Conservation (phyloP, 2,888 invertebrate genomes). For the Andrena fulva region DNA sequence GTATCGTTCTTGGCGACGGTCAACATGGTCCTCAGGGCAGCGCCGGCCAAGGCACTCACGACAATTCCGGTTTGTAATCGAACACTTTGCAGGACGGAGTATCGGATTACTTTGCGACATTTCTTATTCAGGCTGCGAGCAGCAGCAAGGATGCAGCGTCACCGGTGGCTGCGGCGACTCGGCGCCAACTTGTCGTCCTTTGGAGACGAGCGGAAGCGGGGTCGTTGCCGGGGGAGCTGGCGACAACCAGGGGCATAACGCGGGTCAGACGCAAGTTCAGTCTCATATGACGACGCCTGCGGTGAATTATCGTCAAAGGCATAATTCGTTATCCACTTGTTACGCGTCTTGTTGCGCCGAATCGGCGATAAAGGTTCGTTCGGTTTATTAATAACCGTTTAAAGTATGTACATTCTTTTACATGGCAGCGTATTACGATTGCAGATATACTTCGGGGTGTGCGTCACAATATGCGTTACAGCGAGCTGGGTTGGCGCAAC, state of each 20-base stretch:
- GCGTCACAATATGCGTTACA: slow-evolving; percentile 94
- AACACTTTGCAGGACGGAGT: too few species aligned
- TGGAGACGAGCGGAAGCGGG: slow-evolving; percentile 73
- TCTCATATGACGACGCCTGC: slow-evolving; percentile 73
- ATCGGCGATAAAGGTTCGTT: slow-evolving; percentile 91
- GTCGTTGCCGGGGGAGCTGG: slow-evolving; percentile 61
- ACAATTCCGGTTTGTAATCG: slow-evolving; percentile 71
- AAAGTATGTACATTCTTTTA: not conserved
- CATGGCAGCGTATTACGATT: slow-evolving; percentile 34
- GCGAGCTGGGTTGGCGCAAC: slow-evolving; percentile 97
- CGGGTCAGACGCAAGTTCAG: slow-evolving; percentile 76
- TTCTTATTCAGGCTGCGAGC: slow-evolving; percentile 75
- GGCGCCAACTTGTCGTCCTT: slow-evolving; percentile 76
- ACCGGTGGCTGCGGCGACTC: slow-evolving; percentile 77
- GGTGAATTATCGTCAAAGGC: slow-evolving; percentile 73
- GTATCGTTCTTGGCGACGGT: slow-evolving; percentile 79
- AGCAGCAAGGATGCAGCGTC: slow-evolving; percentile 77
- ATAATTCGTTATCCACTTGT: slow-evolving; percentile 85
- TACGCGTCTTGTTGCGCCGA: slow-evolving; percentile 92
- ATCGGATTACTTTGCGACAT: not conserved
- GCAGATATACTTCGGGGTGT: slow-evolving; percentile 95
- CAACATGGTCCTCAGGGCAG: slow-evolving; percentile 75
- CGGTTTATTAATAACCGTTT: not conserved
- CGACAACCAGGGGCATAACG: slow-evolving; percentile 69
- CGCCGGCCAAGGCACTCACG: slow-evolving; percentile 75